Percentiles rank a stretch among this genome's conserved stretches.
These are phyloP conservation scores for Littorina saxatilis DNA, from an alignment of 1,140 invertebrate species.

Conservation along the genomic window DNA sequence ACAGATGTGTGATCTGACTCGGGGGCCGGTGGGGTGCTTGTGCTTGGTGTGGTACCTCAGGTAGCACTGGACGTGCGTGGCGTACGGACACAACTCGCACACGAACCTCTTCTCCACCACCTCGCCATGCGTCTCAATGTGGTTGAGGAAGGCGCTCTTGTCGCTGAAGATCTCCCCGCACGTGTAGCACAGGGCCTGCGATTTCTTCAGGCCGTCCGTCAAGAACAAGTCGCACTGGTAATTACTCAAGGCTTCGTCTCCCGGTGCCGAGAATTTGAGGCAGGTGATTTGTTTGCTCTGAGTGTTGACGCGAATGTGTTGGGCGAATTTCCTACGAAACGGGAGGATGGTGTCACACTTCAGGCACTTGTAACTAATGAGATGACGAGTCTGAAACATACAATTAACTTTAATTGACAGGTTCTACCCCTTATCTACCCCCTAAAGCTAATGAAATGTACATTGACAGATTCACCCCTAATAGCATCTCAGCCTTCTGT, in stretches of 20 bases:
- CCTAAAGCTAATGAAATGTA: too few relatives aligned
- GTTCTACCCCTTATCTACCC: too few relatives aligned
- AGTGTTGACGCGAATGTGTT: conserved; percentile 6
- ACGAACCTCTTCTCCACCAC: neutral
- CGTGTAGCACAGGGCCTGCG: neutral
- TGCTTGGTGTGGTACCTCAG: neutral
- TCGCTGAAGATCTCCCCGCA: neutral
- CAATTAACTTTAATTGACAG: neutral
- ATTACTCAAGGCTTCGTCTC: neutral
- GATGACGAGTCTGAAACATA: conserved; percentile 1
- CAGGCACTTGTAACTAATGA: conserved; percentile 14
- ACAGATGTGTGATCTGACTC: conserved; percentile 1
- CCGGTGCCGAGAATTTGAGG: neutral
- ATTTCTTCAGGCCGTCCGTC: neutral
- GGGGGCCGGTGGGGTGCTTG: neutral
- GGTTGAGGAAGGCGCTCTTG: neutral
- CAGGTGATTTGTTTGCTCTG: neutral
- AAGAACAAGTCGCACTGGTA: conserved; percentile 5
- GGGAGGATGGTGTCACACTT: neutral
- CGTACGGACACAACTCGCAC: neutral
- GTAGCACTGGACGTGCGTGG: neutral
- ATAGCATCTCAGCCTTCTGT: too few relatives aligned
- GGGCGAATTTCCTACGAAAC: neutral
- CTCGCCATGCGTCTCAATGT: neutral
- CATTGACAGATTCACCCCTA: too few relatives aligned